Percentiles rank a stretch among this genome's conserved stretches.
phyloP scores from a whole-genome alignment of 1,140 invertebrate genomes.

The Atopsyche davidsoni region DNA sequence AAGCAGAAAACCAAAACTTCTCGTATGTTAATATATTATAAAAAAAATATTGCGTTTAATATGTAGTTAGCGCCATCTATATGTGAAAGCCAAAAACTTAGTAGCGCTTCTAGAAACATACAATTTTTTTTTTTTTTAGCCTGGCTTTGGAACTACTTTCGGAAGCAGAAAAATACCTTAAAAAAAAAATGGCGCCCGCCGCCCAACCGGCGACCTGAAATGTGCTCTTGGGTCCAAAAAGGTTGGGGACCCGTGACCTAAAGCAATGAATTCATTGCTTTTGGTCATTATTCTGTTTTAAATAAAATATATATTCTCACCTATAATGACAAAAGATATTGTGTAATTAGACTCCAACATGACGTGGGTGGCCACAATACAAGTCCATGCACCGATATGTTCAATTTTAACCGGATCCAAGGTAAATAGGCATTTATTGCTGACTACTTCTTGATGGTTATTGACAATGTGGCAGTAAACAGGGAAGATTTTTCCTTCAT shows the following conservation, averaged over 20 bases:
- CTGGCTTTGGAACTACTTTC: too few relatives aligned
- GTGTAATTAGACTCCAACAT: conserved; percentile 21
- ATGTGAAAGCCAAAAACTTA: conserved; percentile 9
- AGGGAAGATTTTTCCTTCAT: background rate
- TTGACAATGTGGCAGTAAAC: conserved; percentile 18
- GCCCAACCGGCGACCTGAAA: background rate
- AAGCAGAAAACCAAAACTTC: too few relatives aligned
- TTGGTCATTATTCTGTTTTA: background rate
- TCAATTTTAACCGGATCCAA: conserved; percentile 18
- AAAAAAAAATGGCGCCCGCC: too few relatives aligned
- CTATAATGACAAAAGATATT: conserved; percentile 4
- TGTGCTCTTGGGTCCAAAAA: background rate
- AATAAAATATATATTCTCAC: conserved; percentile 5
- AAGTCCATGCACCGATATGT: conserved; percentile 21
- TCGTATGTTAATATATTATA: too few relatives aligned
- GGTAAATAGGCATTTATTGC: conserved; percentile 4
- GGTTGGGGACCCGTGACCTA: background rate
- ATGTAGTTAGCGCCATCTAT: too few relatives aligned
- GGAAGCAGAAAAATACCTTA: too few relatives aligned
- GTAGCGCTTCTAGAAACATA: background rate
- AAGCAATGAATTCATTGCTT: background rate
- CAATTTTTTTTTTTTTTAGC: conserved; percentile 8
- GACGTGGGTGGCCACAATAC: conserved; percentile 11
- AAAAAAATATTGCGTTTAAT: too few relatives aligned
- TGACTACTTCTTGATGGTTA: conserved; percentile 8